Conservation (phyloP, 2,113 vertebrate species). For the Oreochromis tanganicae region DNA sequence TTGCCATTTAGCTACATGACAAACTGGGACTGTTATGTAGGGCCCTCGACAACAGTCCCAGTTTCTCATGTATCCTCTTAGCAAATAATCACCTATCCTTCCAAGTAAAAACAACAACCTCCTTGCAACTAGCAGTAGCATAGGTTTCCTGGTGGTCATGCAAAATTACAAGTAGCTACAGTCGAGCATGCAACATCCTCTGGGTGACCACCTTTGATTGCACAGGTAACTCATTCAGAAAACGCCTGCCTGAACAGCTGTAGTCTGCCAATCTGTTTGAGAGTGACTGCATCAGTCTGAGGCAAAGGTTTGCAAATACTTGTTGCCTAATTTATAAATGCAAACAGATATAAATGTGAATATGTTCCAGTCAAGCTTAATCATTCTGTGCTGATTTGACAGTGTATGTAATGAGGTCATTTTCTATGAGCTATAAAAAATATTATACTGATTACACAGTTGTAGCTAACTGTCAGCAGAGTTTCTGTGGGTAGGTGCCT, state of each 20-base stretch:
- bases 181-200: not conserved
- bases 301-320: not conserved
- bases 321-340: not conserved
- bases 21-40: rapidly evolving
- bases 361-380: not conserved
- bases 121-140: not conserved
- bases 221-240: not conserved
- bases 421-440: not conserved
- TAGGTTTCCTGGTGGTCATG: not conserved
- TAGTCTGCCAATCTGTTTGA: not conserved
- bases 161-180: not conserved
- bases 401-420: not conserved
- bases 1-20: not conserved
- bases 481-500: not conserved
- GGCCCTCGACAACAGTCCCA: not conserved
- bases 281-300: not conserved
- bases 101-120: not conserved
- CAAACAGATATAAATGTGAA: not conserved
- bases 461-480: not conserved
- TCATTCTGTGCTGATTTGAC: not conserved
- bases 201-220: not conserved
- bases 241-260: not conserved
- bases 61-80: not conserved
- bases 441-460: not conserved
- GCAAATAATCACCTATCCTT: not conserved